Percentiles rank a stretch among this genome's conserved stretches.
phyloP scores from a whole-genome alignment of 23 tunicate genomes.

The Styela clava region DNA sequence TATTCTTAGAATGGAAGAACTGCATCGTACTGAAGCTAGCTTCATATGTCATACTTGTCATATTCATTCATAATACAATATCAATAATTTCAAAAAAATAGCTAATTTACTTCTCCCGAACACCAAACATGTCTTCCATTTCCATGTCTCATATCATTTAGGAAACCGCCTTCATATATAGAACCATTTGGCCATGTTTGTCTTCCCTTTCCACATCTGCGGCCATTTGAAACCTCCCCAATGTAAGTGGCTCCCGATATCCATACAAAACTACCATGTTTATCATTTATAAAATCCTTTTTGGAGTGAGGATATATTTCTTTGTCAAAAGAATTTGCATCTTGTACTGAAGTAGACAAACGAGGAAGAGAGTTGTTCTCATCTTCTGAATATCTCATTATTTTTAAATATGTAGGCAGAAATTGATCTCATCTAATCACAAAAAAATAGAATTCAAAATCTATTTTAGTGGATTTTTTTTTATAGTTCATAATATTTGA shows the following conservation, averaged over 20 bases:
- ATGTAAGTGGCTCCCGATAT: conserved; percentile 72
- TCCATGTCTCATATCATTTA: conserved; percentile 89
- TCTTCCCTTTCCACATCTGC: conserved; percentile 62
- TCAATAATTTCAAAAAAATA: too few species aligned
- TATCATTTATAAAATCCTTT: neutral
- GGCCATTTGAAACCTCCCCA: conserved; percentile 48
- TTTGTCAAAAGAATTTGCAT: neutral
- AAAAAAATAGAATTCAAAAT: too few species aligned
- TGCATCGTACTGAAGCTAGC: too few species aligned
- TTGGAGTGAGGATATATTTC: neutral
- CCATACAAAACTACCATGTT: conserved; percentile 43
- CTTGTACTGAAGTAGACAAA: conserved; percentile 1
- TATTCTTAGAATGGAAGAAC: too few species aligned
- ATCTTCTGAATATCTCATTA: neutral
- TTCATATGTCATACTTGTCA: too few species aligned
- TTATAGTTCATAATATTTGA: too few species aligned
- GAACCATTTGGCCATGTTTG: conserved; percentile 92
- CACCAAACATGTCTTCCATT: conserved; percentile 57
- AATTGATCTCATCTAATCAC: too few species aligned
- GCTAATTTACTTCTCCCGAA: conserved; percentile 82
- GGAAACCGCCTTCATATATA: conserved; percentile 54
- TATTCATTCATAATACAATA: too few species aligned
- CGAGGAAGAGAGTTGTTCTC: neutral
- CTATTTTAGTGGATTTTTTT: too few species aligned
- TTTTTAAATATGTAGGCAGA: neutral